Conservation (phyloP, 2,797 vertebrate genomes). For the Lutjanus campechanus region DNA sequence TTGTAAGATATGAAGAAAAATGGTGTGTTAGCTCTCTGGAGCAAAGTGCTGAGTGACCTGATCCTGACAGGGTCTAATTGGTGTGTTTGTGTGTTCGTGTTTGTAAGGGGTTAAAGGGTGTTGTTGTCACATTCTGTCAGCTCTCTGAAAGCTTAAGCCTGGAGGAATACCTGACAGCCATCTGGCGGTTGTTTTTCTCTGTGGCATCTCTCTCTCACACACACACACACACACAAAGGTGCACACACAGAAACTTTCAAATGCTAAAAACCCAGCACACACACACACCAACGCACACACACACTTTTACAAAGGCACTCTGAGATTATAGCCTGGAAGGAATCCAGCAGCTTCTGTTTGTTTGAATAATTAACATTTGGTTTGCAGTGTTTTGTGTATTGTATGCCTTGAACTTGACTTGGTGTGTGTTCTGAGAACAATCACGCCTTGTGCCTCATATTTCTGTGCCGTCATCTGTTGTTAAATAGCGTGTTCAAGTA, state of each 20-base stretch:
- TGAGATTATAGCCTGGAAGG: neutral
- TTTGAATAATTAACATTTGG: constrained; percentile 39
- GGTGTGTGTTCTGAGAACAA: neutral
- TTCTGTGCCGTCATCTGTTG: neutral
- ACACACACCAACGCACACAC: neutral
- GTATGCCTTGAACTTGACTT: neutral
- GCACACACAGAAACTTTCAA: no score
- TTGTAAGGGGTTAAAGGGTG: constrained; percentile 15
- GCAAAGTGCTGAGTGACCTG: constrained; percentile 21
- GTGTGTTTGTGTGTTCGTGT: constrained; percentile 16
- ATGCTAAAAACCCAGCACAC: no score
- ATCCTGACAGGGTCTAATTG: constrained; percentile 21
- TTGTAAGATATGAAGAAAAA: constrained; percentile 5
- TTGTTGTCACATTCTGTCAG: constrained; percentile 59
- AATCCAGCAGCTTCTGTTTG: constrained; percentile 16
- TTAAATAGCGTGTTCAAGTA: neutral
- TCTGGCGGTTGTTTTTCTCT: constrained; percentile 50
- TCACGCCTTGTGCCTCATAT: neutral
- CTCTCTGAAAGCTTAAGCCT: constrained; percentile 48
- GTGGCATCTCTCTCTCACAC: constrained; percentile 23
- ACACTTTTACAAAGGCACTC: neutral
- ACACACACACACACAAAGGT: constrained; percentile 17
- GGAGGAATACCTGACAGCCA: constrained; percentile 67
- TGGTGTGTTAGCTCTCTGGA: constrained; percentile 3
- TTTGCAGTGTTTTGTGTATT: neutral